Percentiles rank a stretch among this genome's conserved stretches.
phyloP scores from a whole-genome alignment of 2,797 vertebrate genomes.

The Neosilurus hyrtlii region DNA sequence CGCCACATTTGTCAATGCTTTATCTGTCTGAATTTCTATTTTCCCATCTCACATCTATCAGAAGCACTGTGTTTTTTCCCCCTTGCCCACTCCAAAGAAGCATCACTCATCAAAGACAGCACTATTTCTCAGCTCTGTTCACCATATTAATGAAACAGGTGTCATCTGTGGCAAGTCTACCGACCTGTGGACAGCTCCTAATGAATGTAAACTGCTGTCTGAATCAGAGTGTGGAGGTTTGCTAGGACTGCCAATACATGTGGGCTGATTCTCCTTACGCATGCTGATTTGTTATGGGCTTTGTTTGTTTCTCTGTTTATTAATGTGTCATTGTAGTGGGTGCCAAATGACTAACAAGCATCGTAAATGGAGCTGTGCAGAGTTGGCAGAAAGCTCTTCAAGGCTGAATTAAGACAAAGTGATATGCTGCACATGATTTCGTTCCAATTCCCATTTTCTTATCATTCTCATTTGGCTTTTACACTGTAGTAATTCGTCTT shows the following conservation, averaged over 20 bases:
- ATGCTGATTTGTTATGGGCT: conserved; percentile 44
- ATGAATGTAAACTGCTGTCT: conserved; percentile 40
- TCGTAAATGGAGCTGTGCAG: conserved; percentile 44
- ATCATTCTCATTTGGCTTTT: conserved; percentile 5
- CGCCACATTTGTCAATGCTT: background rate
- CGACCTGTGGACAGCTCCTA: conserved; percentile 26
- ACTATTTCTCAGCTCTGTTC: conserved; percentile 20
- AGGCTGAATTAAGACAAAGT: conserved; percentile 33
- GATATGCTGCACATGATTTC: conserved; percentile 8
- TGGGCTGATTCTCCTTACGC: conserved; percentile 43
- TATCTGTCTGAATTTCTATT: conserved; percentile 17
- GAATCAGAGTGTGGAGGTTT: conserved; percentile 28
- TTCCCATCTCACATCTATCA: conserved; percentile 21
- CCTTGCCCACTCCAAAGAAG: background rate
- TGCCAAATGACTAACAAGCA: conserved; percentile 55
- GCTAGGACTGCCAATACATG: conserved; percentile 42
- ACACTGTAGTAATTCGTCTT: conserved; percentile 19
- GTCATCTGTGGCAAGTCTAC: conserved; percentile 10
- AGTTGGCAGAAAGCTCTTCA: conserved; percentile 38
- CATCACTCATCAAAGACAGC: conserved; percentile 10
- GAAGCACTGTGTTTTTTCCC: background rate
- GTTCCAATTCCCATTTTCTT: background rate
- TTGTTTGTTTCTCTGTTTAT: conserved; percentile 53
- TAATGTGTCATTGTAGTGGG: conserved; percentile 50
- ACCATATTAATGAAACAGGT: conserved; percentile 33